These are phyloP conservation scores for Cynocephalus volans DNA, from an alignment of 2,113 vertebrate species.

Conservation along the genomic window DNA sequence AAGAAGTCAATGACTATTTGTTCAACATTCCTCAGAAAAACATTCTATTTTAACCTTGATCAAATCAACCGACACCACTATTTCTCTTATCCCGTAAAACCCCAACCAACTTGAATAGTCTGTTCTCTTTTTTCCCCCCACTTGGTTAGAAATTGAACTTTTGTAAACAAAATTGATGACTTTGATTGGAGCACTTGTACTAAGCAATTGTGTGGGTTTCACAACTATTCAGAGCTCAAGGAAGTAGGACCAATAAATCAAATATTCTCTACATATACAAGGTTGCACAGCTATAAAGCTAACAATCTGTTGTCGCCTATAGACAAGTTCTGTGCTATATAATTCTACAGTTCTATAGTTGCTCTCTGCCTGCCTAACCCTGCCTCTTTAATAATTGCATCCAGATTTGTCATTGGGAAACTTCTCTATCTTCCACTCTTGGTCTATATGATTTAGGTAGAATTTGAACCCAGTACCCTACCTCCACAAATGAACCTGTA, in stretches of 20 bases:
- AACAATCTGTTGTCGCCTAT: neutral
- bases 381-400: neutral
- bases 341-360: too few relatives aligned
- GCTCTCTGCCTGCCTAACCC: neutral
- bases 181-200: neutral
- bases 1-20: neutral
- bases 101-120: neutral
- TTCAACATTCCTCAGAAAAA: constrained; percentile 31
- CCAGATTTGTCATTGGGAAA: neutral
- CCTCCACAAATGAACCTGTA: neutral
- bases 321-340: neutral
- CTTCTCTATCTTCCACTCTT: neutral
- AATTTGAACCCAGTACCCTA: neutral
- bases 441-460: neutral
- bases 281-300: too few relatives aligned
- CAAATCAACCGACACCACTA: neutral
- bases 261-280: neutral
- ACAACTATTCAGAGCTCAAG: neutral
- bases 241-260: neutral
- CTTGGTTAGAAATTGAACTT: constrained; percentile 26
- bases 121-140: neutral
- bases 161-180: neutral
- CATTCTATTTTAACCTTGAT: neutral
- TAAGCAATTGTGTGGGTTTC: neutral
- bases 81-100: neutral